Conservation (phyloP, 2,113 vertebrate species). For the Eurystomus gularis region DNA sequence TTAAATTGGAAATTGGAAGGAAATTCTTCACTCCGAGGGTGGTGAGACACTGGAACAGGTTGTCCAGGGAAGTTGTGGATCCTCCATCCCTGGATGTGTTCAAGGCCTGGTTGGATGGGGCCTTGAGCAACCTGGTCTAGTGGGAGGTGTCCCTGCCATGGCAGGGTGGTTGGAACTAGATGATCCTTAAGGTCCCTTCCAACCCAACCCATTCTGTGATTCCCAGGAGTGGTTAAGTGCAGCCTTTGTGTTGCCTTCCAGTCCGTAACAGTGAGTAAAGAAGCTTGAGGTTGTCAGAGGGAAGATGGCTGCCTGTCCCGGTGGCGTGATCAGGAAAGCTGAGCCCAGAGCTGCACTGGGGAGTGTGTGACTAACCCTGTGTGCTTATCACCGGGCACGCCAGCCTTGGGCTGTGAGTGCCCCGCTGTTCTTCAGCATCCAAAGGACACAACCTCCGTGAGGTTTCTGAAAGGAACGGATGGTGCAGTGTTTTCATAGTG, state of each 20-base stretch:
- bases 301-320: background rate
- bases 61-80: too few species aligned
- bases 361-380: background rate
- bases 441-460: background rate
- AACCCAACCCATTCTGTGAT: background rate
- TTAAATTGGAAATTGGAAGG: too few species aligned
- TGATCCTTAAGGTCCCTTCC: too few species aligned
- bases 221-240: background rate
- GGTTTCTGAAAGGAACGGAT: accelerated
- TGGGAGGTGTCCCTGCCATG: too few species aligned
- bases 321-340: background rate
- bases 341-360: background rate
- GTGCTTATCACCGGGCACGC: accelerated
- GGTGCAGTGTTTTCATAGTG: background rate
- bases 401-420: background rate
- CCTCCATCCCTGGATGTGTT: too few species aligned
- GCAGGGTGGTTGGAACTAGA: too few species aligned
- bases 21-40: too few species aligned
- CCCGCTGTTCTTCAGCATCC: background rate
- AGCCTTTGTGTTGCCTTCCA: background rate
- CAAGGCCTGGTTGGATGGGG: too few species aligned
- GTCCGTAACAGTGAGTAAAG: background rate
- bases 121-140: too few species aligned
- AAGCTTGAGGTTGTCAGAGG: background rate
- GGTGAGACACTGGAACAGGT: too few species aligned